Evolutionary conservation across 2,797 vertebrate species (phyloP), one percentile per base, ranked within the genome.

Genomic region (Bothrops alternatus): DNA sequence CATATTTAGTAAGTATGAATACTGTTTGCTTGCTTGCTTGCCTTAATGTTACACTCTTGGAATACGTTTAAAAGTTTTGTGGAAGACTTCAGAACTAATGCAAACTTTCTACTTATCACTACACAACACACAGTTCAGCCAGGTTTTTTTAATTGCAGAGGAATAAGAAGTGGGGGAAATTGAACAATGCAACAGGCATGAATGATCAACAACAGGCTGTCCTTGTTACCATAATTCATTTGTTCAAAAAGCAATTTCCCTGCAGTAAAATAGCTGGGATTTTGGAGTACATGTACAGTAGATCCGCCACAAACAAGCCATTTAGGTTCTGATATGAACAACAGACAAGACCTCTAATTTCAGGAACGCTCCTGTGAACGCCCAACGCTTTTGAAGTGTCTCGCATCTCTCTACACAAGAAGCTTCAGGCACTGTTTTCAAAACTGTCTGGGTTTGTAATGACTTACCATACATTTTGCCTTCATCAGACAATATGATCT

Each of bases 381-480:
- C 47, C 53, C 58, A 57, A 26, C 63, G 86, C 73, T 13, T 53
- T 82, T 55, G 73, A 2, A 28, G 55, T n/a, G 2, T 63, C 26
- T 18, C 13, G 18, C 16, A 16, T 61, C 26, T 61, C 42, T 28
- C 16, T 20, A 82, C 60, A 91, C 86, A 90, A 95, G 28, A 18
- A 32, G 90, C 91, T 95, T 93, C 55, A 89, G 47, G 42, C 56
- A 91, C 91, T 93, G 60, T 92, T 94, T 96, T 94, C 93, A 91
- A 91, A 96, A 63, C 8, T 58, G 90, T 90, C 91, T 61, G 89
- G 92, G 96, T 18, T 85, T 78, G 89, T 88, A 91, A 91, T 94
- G 93, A 99, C 99, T 99, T 98, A 99, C 99, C 99, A 98, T 99
- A 99, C 99, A 99, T 99, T 98, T 99, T 99, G 96, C 99, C 99